phyloP scores from a whole-genome alignment of 2,888 invertebrate species.

The Hartigia nigra region DNA sequence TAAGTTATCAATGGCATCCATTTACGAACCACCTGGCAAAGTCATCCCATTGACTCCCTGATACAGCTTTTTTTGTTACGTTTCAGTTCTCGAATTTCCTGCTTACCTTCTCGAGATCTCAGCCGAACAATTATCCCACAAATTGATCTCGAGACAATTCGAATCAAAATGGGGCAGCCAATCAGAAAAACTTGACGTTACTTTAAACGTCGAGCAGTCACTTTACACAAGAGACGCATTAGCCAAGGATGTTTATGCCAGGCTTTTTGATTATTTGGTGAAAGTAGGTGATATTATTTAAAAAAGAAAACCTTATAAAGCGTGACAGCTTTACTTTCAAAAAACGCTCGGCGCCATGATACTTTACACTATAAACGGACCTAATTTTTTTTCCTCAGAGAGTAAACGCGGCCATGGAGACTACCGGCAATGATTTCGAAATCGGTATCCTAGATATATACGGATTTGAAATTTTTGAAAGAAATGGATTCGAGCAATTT shows the following conservation, averaged over 20 bases:
- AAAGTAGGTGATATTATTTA: constrained; percentile 50
- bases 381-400: constrained; percentile 60
- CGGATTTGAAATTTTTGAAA: constrained; percentile 77
- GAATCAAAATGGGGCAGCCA: constrained; percentile 77
- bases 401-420: constrained; percentile 74
- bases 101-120: constrained; percentile 72
- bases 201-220: constrained; percentile 74
- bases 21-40: background rate
- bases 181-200: constrained; percentile 74
- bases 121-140: constrained; percentile 68
- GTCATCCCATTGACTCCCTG: background rate
- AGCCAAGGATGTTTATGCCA: constrained; percentile 73
- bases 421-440: constrained; percentile 65
- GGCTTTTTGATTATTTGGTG: constrained; percentile 75
- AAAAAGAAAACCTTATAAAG: background rate
- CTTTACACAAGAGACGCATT: constrained; percentile 74
- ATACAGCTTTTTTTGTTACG: background rate
- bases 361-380: background rate
- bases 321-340: background rate
- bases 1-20: constrained; percentile 54
- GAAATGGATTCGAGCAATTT: constrained; percentile 79
- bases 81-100: constrained; percentile 72
- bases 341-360: background rate
- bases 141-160: constrained; percentile 73
- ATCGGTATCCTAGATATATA: constrained; percentile 78